phyloP scores from a whole-genome alignment of 1,140 invertebrate genomes.

The Polypedilum pembai region DNA sequence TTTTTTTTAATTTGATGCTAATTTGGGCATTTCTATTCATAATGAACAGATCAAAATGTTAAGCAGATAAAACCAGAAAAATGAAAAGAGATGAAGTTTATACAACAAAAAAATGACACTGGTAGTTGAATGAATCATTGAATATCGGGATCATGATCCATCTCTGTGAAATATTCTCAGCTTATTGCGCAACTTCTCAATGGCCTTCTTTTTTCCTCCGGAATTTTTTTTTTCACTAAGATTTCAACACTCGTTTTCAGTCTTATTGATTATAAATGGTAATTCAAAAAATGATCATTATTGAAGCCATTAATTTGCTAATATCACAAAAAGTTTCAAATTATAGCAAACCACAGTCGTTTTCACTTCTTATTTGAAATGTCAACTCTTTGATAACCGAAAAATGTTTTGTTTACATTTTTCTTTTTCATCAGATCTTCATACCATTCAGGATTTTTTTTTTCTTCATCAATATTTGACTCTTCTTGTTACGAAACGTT shows the following conservation, averaged over 20 bases:
- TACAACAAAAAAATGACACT: neutral
- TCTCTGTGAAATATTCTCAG: constrained; percentile 5
- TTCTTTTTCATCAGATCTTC: too few relatives aligned
- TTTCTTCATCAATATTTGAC: neutral
- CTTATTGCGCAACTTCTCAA: neutral
- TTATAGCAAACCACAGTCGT: too few relatives aligned
- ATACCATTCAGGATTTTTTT: neutral
- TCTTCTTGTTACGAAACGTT: neutral
- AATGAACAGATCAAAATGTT: neutral
- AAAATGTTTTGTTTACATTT: too few relatives aligned
- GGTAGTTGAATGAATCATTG: neutral
- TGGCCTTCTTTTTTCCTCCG: neutral
- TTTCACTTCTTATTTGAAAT: too few relatives aligned
- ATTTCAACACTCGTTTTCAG: neutral
- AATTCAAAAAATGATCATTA: neutral
- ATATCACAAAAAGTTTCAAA: constrained; percentile 10
- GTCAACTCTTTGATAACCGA: too few relatives aligned
- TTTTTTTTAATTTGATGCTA: neutral
- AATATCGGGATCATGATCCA: neutral
- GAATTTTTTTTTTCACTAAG: neutral
- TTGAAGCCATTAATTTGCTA: neutral
- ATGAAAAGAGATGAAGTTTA: constrained; percentile 16
- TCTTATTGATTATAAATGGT: neutral
- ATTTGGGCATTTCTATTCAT: constrained; percentile 23
- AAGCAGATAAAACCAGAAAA: neutral